phyloP scores from a whole-genome alignment of 2,113 vertebrate species.

The Hippolais icterina region DNA sequence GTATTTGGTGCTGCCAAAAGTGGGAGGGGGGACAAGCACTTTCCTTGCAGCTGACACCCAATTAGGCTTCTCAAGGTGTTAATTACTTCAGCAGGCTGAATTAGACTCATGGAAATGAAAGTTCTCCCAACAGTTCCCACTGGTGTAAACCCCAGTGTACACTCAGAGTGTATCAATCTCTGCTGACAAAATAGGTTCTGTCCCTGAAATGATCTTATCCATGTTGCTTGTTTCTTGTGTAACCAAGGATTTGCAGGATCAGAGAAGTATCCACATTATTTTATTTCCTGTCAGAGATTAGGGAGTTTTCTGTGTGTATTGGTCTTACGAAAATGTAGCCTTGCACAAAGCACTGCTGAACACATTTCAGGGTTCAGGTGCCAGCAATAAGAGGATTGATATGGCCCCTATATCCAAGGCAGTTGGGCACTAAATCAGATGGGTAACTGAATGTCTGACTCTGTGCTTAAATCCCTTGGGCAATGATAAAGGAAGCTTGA shows the following conservation, averaged over 20 bases:
- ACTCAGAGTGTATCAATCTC: background rate
- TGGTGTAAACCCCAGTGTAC: accelerated
- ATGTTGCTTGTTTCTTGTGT: background rate
- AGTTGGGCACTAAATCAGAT: background rate
- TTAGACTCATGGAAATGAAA: background rate
- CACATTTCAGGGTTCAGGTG: background rate
- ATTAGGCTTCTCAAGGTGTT: background rate
- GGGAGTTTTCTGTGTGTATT: background rate
- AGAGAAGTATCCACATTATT: background rate
- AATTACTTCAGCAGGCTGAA: background rate
- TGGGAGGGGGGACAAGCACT: background rate
- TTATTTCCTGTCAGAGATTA: background rate
- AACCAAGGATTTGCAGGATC: background rate
- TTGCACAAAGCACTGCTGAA: background rate
- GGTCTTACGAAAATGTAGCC: background rate
- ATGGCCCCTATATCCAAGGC: background rate
- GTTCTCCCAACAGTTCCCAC: background rate
- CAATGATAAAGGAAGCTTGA: background rate
- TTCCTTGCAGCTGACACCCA: background rate
- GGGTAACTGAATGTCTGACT: background rate
- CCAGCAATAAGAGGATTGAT: background rate
- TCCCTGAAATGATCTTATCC: background rate
- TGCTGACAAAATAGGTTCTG: background rate
- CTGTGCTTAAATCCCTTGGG: background rate
- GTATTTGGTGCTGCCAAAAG: background rate